Evolutionary conservation across 2,797 vertebrate species (phyloP), one percentile per base, ranked within the genome.

Genomic region (Myotis myotis): DNA sequence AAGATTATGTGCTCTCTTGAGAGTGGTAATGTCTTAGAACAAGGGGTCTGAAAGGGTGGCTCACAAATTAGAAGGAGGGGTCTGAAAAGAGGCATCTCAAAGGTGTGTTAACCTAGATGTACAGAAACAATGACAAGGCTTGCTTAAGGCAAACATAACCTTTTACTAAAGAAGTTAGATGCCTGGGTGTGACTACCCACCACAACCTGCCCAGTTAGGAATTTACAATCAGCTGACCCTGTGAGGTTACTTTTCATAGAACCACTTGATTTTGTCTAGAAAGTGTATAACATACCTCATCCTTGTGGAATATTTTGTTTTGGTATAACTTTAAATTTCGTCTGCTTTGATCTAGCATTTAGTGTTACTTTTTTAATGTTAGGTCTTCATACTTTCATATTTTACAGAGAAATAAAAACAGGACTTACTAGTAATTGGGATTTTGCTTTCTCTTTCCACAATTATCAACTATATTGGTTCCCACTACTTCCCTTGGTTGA

Each of bases 341-440:
- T 25, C 70, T 89, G 17, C 89, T 89, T 83, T 86, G 47, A 79
- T 55, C 25, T 44, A 79, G 47, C 6, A 23, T 60, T 57, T 62
- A 68, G 16, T 64, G 60, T 60, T 81, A 28, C 38, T 81, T 93
- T 44, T 25, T 93, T 51, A 71, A 41, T 89, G 6, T 68, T 53
- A 85, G 51, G 86, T 78, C 22, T 91, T 88, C 23, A 13, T 72
- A 74, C 49, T n/a, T 87, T 76, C 10, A 2, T 76, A 86, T 83
- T 93, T 93, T 51, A 33, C 13, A 70, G 38, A 94, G 53, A 88
- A 87, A 71, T 91, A 36, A 64, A 90, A 72, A 7, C 7, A 84
- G 30, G 36, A 85, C 12, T 75, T 95, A 16, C 28, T 30, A 30
- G 60, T 15, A 20, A 49, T 33, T 47, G 47, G 28, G 6, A 88